Percentiles rank a stretch among this genome's conserved stretches.
These are phyloP conservation scores for Emydura subglobosa DNA, from an alignment of 2,113 vertebrate species.

Conservation along the genomic window DNA sequence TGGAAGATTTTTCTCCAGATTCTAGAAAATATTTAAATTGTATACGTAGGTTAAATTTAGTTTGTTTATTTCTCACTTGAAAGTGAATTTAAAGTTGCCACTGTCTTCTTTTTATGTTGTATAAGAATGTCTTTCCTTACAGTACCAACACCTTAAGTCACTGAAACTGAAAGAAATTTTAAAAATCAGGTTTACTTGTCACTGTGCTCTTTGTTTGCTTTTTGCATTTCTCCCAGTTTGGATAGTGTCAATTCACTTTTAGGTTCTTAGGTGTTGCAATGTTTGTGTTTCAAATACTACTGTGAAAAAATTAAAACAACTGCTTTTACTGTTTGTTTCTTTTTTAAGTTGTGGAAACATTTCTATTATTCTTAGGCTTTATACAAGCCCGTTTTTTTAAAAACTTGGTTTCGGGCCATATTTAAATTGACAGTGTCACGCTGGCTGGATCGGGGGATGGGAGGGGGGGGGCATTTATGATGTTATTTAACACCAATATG, in stretches of 20 bases:
- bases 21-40: not conserved
- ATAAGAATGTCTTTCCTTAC: not conserved
- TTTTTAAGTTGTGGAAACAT: not conserved
- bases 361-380: not conserved
- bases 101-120: not conserved
- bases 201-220: accelerated
- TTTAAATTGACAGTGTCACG: not conserved
- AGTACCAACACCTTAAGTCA: not conserved
- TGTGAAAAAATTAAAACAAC: not conserved
- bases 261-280: not conserved
- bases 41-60: not conserved
- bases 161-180: not conserved
- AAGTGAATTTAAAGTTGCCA: not conserved
- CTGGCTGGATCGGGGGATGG: too few species aligned
- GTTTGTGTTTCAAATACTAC: not conserved
- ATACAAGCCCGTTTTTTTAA: not conserved
- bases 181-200: not conserved
- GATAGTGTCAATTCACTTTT: not conserved
- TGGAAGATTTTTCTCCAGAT: not conserved
- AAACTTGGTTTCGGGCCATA: not conserved
- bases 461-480: too few species aligned
- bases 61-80: not conserved
- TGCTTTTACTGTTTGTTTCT: not conserved
- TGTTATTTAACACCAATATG: too few species aligned
- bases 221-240: not conserved